These are phyloP conservation scores for Bedellia somnulentella DNA, from an alignment of 2,888 invertebrate species.

Conservation along the genomic window DNA sequence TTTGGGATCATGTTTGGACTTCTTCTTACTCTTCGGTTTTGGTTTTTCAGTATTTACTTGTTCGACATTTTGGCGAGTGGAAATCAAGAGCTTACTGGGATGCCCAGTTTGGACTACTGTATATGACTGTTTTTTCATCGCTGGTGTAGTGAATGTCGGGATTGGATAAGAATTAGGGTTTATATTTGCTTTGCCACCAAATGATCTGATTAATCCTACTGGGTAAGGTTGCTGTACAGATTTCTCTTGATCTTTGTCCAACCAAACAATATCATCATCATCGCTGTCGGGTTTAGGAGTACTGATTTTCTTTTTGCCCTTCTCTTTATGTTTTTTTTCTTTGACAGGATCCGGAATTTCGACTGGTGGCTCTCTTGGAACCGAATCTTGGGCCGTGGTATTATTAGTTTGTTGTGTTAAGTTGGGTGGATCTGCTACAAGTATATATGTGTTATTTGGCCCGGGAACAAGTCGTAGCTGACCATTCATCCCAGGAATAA, in stretches of 20 bases:
- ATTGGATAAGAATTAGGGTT: too few species aligned
- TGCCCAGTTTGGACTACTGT: constrained; percentile 45
- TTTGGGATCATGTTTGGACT: constrained; percentile 16
- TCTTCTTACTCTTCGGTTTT: constrained; percentile 23
- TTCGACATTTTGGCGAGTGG: constrained; percentile 29
- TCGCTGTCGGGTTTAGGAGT: not conserved
- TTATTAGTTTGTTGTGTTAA: too few species aligned
- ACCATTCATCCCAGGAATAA: constrained; percentile 26
- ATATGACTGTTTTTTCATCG: constrained; percentile 46
- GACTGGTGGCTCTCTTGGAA: too few species aligned
- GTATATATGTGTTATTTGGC: constrained; percentile 38
- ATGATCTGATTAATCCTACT: too few species aligned
- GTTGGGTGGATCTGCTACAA: constrained; percentile 25
- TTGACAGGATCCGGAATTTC: too few species aligned
- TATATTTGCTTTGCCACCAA: too few species aligned
- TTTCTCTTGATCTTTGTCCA: constrained; percentile 15
- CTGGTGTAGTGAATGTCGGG: constrained; percentile 31
- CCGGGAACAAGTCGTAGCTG: constrained; percentile 41
- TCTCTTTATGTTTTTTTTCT: not conserved
- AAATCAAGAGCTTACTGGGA: constrained; percentile 46
- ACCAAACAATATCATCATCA: constrained; percentile 13
- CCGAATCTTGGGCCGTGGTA: not conserved
- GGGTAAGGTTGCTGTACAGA: too few species aligned
- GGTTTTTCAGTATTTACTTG: constrained; percentile 15
- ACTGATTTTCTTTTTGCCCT: not conserved